Evolutionary conservation across 2,888 invertebrate species (phyloP), one percentile per base, ranked within the genome.

Genomic region (Poecilus cupreus): DNA sequence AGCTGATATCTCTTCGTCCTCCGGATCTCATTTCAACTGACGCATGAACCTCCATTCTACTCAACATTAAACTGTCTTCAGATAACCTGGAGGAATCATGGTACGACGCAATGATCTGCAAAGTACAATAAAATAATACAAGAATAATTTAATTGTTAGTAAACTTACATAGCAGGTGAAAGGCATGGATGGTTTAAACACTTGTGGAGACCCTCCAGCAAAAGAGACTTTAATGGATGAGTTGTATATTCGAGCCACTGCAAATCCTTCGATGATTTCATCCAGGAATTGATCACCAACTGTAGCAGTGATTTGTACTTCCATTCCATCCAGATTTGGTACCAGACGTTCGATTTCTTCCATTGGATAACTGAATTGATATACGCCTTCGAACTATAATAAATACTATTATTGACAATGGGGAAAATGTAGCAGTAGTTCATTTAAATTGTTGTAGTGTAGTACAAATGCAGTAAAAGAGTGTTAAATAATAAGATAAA

Each of bases 121-220:
- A 85, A 11, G 74, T 75, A 72, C 11, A 57, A 79, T 22, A 13
- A 16, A 18, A 20, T 51, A 2, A 20, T 18, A 70, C 10, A 83
- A 32, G 4, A 32, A 5, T 32, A 6, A 32, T 32, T 32, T 32
- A 32, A 32, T 32, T 3, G 20, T 22, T 18, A 46, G n/a, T 8
- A 37, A 60, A 90, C 94, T 92, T 89, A 96, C 95, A 88, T 96
- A 96, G 68, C 94, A 92, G 83, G 94, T 94, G 86, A 97, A 95
- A 0, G 97, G 96, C 96, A 98, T 97, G 6, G 96, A 92, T 0
- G 98, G 98, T 88, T 98, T 98, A 90, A 98, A 98, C 13, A 98
- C 95, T 89, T 98, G 97, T 5, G 98, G 96, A 0, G 94, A 93
- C 37, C 96, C 97, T 0, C 98, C 98, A 1, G 98, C 91, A 89